Evolutionary conservation across 2,113 vertebrate genomes (phyloP), one percentile per base, ranked within the genome.

Genomic region (Suncus etruscus): DNA sequence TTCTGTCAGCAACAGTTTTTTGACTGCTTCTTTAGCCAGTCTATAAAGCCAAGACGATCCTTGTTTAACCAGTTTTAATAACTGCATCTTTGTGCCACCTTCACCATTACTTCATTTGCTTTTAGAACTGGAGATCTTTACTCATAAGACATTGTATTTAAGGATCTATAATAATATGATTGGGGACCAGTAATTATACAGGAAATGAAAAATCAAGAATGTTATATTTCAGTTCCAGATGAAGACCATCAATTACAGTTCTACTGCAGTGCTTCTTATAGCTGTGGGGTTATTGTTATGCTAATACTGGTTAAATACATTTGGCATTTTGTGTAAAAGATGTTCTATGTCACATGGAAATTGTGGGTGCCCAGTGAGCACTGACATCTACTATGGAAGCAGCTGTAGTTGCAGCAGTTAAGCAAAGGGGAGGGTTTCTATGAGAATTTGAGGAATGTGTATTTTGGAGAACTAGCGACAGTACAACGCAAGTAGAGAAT

Each of bases 11-110:
- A 94, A 65, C 83, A 91, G 80, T 54, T 70, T 16, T 94, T 92
- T 95, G 95, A 92, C 87, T 85, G 63, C 61, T 94, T 93, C 90
- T 95, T 90, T 90, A 87, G 86, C 51, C 76, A 72, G 73, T 89
- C 72, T 84, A 86, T 86, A 69, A 91, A 73, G 29, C 39, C 77
- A 95, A 92, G 81, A 96, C 75, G 88, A 91, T 81, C 66, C 95
- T 95, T 24, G 45, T 86, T 90, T 94, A 94, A 94, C 73, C 74
- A 69, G 61, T 96, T 88, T 83, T 93, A 96, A 94, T 48, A 91
- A 83, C 20, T 81, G 69, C 68, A 48, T n/a, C 78, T 96, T 48
- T 75, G 14, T 73, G 69, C 45, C 82, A 77, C 15, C 84, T 45
- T 90, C 48, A 45, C 58, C 45, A 75, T 68, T 50, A 29, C 91